A percentile compares a stretch with the other conserved stretches of the same genome.
Evolutionary conservation across 2,797 vertebrate species (phyloP).

Genomic region (Neoniphon sammara): DNA sequence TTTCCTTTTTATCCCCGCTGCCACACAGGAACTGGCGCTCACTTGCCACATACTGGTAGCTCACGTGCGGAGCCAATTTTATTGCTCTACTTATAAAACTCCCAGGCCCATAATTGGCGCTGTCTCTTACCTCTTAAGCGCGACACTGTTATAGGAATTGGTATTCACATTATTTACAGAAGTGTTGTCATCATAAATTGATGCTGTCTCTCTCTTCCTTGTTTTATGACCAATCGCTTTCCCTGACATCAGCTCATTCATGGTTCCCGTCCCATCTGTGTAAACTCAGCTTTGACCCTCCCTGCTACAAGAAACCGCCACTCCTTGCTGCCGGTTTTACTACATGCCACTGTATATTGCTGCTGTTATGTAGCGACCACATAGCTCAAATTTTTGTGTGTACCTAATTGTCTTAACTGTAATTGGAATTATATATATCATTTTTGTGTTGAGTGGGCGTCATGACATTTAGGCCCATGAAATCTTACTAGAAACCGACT

Average conservation of each 20-base stretch:
- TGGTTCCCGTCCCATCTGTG: neutral
- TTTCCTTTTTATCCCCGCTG: neutral
- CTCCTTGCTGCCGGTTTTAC: neutral
- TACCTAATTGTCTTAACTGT: neutral
- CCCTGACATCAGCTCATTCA: neutral
- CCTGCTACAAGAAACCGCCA: too few species aligned
- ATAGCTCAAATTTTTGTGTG: neutral
- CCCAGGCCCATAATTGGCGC: neutral
- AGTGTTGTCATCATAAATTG: neutral
- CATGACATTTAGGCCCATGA: neutral
- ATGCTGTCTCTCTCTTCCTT: neutral
- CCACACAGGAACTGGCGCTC: neutral
- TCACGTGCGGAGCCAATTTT: neutral
- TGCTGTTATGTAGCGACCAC: neutral
- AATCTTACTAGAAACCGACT: neutral
- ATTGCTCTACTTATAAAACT: constrained; percentile 4
- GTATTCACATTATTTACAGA: constrained; percentile 13
- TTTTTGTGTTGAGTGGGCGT: neutral
- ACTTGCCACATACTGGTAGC: neutral
- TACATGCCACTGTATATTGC: neutral
- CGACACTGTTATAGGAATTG: neutral
- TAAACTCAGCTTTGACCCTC: neutral
- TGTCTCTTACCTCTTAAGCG: neutral
- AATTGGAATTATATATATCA: neutral
- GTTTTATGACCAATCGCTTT: neutral